Evolutionary conservation across 2,797 vertebrate genomes (phyloP), one percentile per base, ranked within the genome.

Genomic region (Heterohyrax brucei): DNA sequence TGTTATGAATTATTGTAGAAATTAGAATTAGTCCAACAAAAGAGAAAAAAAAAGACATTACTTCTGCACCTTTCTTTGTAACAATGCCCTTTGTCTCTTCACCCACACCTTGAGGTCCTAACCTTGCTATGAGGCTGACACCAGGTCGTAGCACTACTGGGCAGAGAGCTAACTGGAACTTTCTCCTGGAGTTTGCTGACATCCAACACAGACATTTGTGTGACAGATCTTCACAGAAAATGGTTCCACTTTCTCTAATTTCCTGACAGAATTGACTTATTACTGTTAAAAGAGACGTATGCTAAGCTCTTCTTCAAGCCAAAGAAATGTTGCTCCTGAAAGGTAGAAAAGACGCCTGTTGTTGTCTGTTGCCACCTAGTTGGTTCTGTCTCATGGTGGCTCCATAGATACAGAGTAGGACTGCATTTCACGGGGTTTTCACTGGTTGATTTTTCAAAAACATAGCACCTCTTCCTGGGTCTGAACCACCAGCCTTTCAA

Each of bases 11-110:
- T 89, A 82, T 93, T 92, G 92, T 94, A 95, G 96, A 98, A 97
- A 97, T 95, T 83, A 91, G 92, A 98, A 98, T 98, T 96, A 91
- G 96, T 97, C 98, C 96, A 96, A 89, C 80, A 98, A 98, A 98
- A 98, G 98, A 98, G 96, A 97, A 95, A 33, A 10, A 33, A 10
- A 93, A 97, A 70, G 86, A 89, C 95, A 95, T 95, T 94, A 84
- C 30, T 70, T 96, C 97, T 89, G 92, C 95, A 95, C 93, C 85
- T 79, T 87, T 28, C 16, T 95, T 94, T 94, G 77, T 94, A 93
- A 87, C 89, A 77, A 70, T 26, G 91, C 96, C 96, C 53, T 97
- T 96, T 95, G 97, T 93, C 96, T 90, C 6, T 95, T 66, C 1
- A 80, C 89, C 87, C 95, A 62, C 75, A 48, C 91, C 89, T 89